A percentile compares a stretch with the other conserved stretches of the same genome.
These are phyloP conservation scores for Nannobrachium achirus DNA, from an alignment of 2,113 vertebrate genomes.

Conservation along the genomic window DNA sequence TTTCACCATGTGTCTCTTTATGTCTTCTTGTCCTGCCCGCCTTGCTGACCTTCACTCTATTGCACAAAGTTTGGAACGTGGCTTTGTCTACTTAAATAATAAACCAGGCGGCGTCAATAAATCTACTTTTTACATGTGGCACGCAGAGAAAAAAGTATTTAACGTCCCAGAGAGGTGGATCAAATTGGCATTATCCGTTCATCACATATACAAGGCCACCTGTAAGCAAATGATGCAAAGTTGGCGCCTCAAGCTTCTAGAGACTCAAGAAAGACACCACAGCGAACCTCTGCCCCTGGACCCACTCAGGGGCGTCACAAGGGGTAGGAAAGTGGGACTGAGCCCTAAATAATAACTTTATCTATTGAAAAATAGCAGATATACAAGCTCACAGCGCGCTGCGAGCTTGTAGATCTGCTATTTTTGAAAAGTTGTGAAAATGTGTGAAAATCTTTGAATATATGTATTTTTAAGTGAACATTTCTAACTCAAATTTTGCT, in stretches of 20 bases:
- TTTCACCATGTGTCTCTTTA: neutral
- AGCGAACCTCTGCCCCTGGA: constrained; percentile 2
- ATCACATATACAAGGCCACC: neutral
- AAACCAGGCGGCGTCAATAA: constrained; percentile 2
- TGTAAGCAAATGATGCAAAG: too few relatives aligned
- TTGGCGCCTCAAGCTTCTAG: neutral
- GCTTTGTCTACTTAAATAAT: constrained; percentile 26
- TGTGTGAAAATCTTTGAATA: too few relatives aligned
- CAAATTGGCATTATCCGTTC: constrained; percentile 12
- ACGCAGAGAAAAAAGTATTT: neutral
- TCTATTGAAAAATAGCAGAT: too few relatives aligned
- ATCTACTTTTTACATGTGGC: constrained; percentile 11
- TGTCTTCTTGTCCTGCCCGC: constrained; percentile 23
- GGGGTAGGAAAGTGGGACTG: too few relatives aligned
- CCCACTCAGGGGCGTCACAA: too few relatives aligned
- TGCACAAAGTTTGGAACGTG: constrained; percentile 48
- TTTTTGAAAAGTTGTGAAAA: too few relatives aligned
- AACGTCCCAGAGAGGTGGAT: neutral
- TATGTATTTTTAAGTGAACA: too few relatives aligned
- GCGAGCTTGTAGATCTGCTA: too few relatives aligned
- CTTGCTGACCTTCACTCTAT: constrained; percentile 61
- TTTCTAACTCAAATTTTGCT: too few relatives aligned
- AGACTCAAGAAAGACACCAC: neutral
- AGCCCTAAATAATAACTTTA: too few relatives aligned
- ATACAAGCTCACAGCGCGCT: too few relatives aligned